phyloP scores from a whole-genome alignment of 2,797 vertebrate genomes.

The Pipistrellus pygmaeus region DNA sequence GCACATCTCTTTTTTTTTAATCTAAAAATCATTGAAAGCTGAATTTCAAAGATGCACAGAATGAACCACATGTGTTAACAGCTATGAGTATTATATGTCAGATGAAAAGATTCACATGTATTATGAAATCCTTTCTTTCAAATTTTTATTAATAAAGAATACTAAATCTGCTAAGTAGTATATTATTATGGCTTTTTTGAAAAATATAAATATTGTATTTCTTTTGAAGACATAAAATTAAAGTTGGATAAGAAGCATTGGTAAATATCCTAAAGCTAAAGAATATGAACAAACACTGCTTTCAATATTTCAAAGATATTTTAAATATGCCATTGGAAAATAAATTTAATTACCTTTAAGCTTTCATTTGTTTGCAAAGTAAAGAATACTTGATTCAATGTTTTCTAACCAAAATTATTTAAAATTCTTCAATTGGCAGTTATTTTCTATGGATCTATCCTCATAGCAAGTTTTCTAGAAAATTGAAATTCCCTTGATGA shows the following conservation, averaged over 20 bases:
- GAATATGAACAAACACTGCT: not conserved
- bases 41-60: not conserved
- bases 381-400: not conserved
- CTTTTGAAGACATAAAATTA: constrained; percentile 11
- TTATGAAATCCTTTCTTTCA: not conserved
- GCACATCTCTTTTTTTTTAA: not conserved
- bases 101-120: not conserved
- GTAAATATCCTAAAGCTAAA: constrained; percentile 29
- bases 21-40: not conserved
- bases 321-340: constrained; percentile 52
- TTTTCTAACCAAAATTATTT: not conserved
- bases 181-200: not conserved
- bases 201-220: constrained; percentile 36
- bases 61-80: not conserved
- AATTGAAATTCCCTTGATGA: not conserved
- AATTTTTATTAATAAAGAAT: not conserved
- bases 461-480: constrained; percentile 2
- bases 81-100: not conserved
- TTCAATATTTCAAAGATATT: constrained; percentile 17
- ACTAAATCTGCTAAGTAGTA: not conserved
- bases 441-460: not conserved
- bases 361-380: not conserved
- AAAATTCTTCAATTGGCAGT: not conserved
- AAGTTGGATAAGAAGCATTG: not conserved
- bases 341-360: not conserved